Conservation (phyloP, 2,888 invertebrate genomes). For the Scaeva pyrastri region DNA sequence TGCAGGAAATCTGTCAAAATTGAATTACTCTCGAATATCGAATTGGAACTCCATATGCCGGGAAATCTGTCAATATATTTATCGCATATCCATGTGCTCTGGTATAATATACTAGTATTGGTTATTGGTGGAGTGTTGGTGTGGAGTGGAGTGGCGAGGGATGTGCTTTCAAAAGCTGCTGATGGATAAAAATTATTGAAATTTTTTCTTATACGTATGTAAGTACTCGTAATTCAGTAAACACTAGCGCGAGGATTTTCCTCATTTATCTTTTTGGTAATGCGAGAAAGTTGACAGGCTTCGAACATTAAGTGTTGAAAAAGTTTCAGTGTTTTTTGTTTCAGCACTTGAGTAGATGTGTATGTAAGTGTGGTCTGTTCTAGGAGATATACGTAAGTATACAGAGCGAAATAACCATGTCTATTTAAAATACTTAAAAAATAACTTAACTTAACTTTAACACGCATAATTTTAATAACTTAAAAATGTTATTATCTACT, state of each 20-base stretch:
- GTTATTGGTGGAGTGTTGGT: too few relatives aligned
- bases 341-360: too few relatives aligned
- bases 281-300: background rate
- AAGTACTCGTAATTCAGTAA: slow-evolving; percentile 71
- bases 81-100: slow-evolving; percentile 36
- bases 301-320: background rate
- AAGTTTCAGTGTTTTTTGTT: background rate
- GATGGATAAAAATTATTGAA: slow-evolving; percentile 48
- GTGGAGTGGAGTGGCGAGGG: background rate
- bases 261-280: slow-evolving; percentile 52
- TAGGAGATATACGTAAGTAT: too few relatives aligned
- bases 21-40: slow-evolving; percentile 73
- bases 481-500: too few relatives aligned
- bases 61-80: slow-evolving; percentile 69
- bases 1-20: slow-evolving; percentile 68
- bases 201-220: slow-evolving; percentile 28
- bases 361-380: too few relatives aligned
- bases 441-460: too few relatives aligned
- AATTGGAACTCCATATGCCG: slow-evolving; percentile 68
- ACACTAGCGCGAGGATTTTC: slow-evolving; percentile 56
- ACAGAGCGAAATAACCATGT: too few relatives aligned
- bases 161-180: slow-evolving; percentile 37
- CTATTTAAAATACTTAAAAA: too few relatives aligned
- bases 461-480: too few relatives aligned
- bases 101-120: slow-evolving; percentile 5